Base-by-base conservation (phyloP, 2,888 invertebrate genomes). In the Lasioglossum villosulum region DNA sequence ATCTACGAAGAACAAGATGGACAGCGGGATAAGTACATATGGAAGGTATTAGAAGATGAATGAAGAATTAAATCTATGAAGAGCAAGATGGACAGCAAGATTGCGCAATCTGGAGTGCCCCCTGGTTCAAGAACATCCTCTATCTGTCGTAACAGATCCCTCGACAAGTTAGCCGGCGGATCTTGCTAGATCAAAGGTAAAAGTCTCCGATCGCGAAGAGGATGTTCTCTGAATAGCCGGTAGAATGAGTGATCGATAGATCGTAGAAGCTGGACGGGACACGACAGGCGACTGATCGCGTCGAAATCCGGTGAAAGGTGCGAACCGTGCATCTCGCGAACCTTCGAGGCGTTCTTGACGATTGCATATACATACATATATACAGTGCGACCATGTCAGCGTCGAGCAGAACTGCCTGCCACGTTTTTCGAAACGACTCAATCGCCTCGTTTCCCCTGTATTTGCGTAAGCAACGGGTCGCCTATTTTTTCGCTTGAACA, bases 241-340 rank as follows among this genome's bases (percentile, higher is more conserved):
- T 23, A 10, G 74, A 27, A 16, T 19, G 52, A 74, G 30, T 34
- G 48, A 30, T 74, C 52, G 52, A 68, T 37, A 19, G 37, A 68
- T 68, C 23, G 68, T 23, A 4, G 68, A n/a, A 12, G 37, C 68
- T 37, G 16, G 59, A 63, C 59, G 23, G 37, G 23, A 37, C 37
- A 34, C 37, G 37, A 34, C 68, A 37, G 4, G 37, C 68, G n/a
- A 34, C 45, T 27, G 30, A 45, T 45, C 34, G 77, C 48, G 16
- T 76, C 72, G 66, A 63, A 6, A 56, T 52, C n/a, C 66, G 68
- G 83, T 79, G 82, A 86, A 82, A 85, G 82, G 80, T 84, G 84
- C 75, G 73, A 86, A 83, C 74, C 66, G 37, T 80, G 76, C 87
- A 74, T 75, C 76, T n/a, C 73, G 78, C 73, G 79, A 39, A 16